A percentile compares a stretch with the other conserved stretches of the same genome.
phyloP scores from a whole-genome alignment of 2,113 vertebrate species.

The Burhinus oedicnemus region DNA sequence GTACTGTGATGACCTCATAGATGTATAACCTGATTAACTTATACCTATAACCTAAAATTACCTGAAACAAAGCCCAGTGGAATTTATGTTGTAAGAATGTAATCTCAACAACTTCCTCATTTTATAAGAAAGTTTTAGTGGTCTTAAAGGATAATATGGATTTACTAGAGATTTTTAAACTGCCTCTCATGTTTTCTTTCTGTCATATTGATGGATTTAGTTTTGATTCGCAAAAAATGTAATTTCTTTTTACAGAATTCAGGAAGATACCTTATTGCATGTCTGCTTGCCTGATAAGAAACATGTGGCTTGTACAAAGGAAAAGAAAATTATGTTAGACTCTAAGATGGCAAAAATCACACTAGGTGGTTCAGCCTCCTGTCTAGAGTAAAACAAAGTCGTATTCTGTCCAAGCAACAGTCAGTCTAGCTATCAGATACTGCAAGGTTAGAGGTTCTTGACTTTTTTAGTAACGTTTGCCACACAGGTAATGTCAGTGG shows the following conservation, averaged over 20 bases:
- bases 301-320: not conserved
- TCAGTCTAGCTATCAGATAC: not conserved
- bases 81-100: not conserved
- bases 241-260: not conserved
- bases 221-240: not conserved
- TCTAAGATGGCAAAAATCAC: not conserved
- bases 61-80: not conserved
- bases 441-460: not conserved
- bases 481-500: not conserved
- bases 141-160: not conserved
- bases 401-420: not conserved
- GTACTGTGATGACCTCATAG: not conserved
- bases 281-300: not conserved
- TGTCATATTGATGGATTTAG: not conserved
- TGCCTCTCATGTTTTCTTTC: not conserved
- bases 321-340: not conserved
- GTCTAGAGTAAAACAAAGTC: not conserved
- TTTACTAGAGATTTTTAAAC: not conserved
- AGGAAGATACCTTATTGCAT: not conserved
- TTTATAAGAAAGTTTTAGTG: not conserved
- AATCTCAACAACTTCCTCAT: not conserved
- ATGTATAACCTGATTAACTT: fast-evolving
- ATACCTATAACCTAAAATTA: not conserved
- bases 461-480: not conserved
- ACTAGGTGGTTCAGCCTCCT: not conserved